A percentile compares a stretch with the other conserved stretches of the same genome.
Evolutionary conservation across 2,113 vertebrate genomes (phyloP).

Genomic region (Aspiorhynchus laticeps): DNA sequence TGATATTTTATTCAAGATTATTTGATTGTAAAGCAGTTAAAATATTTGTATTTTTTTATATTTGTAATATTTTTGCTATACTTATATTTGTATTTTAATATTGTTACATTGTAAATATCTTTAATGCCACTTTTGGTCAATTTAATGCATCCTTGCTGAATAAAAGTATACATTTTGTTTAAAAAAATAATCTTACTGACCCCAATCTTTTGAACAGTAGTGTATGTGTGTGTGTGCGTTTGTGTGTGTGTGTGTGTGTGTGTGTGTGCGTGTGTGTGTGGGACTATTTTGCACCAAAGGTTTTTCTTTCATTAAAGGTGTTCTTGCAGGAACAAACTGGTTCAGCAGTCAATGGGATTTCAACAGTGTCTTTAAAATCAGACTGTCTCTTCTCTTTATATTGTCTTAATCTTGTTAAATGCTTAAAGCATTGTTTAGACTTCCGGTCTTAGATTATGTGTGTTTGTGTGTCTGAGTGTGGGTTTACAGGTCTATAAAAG

Average conservation of each 20-base stretch:
- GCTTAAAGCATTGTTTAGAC: constrained; percentile 1
- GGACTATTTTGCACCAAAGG: background rate
- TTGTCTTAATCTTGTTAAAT: constrained; percentile 16
- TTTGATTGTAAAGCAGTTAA: background rate
- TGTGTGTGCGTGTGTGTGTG: no score
- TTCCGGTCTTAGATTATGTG: background rate
- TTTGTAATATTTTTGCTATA: no score
- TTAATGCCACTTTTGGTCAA: background rate
- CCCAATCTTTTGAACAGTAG: background rate
- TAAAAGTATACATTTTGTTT: background rate
- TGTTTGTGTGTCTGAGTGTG: constrained; percentile 1
- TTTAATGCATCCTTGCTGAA: background rate
- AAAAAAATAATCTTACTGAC: background rate
- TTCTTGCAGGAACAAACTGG: background rate
- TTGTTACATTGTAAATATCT: background rate
- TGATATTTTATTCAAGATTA: background rate
- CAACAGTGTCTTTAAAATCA: background rate
- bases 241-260: no score
- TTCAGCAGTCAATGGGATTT: background rate
- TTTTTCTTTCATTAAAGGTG: background rate
- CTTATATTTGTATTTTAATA: no score
- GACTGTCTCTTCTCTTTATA: background rate
- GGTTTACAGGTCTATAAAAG: background rate
- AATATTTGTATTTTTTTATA: no score
- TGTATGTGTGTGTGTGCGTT: no score